phyloP scores from a whole-genome alignment of 2,797 vertebrate genomes.

The Tadarida brasiliensis region DNA sequence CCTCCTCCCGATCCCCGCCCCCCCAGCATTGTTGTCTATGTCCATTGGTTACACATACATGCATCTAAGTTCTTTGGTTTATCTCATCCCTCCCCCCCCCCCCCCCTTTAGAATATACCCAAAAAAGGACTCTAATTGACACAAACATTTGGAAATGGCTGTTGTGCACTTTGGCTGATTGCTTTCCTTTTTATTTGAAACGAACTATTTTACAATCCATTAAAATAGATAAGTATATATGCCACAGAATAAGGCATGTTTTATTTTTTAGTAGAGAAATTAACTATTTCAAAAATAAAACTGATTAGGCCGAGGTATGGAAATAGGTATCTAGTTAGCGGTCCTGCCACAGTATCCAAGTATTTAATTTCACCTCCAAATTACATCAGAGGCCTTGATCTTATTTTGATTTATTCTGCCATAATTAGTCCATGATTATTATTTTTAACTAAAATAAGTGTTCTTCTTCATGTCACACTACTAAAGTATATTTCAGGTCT shows the following conservation, averaged over 20 bases:
- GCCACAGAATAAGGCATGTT: background rate
- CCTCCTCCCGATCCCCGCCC: too few species aligned
- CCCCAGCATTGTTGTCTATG: too few species aligned
- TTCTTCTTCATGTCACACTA: background rate
- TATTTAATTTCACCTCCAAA: constrained; percentile 55
- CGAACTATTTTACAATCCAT: background rate
- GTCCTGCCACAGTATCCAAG: background rate
- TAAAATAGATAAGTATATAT: constrained; percentile 15
- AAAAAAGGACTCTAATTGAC: background rate
- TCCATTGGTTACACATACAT: too few species aligned
- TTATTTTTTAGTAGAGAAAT: background rate
- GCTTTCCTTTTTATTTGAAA: constrained; percentile 57
- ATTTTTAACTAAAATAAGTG: constrained; percentile 55
- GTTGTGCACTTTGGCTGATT: background rate
- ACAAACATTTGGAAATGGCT: background rate
- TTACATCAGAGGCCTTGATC: background rate
- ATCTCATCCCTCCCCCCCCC: too few species aligned
- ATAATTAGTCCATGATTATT: constrained; percentile 49
- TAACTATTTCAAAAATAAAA: constrained; percentile 43
- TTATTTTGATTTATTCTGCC: constrained; percentile 50
- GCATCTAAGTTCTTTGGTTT: too few species aligned
- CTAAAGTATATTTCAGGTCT: constrained; percentile 34
- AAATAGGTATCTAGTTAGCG: background rate
- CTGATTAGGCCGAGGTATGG: background rate
- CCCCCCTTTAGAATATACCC: background rate